phyloP scores from a whole-genome alignment of 2,113 vertebrate genomes.

The Brachypodius melanocephalos region DNA sequence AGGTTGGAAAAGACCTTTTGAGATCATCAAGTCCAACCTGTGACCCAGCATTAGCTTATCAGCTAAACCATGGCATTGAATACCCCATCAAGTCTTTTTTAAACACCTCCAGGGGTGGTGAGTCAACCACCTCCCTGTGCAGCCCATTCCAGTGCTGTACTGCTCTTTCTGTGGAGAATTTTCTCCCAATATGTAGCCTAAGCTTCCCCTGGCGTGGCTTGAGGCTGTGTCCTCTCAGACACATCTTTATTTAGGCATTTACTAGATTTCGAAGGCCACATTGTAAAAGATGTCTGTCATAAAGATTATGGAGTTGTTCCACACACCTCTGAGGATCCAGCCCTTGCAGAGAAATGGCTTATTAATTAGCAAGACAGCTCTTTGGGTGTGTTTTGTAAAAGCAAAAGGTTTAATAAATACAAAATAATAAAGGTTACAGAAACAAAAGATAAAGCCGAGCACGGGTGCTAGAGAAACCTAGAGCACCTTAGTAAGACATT shows the following conservation, averaged over 20 bases:
- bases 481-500: no score
- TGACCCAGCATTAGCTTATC: not conserved
- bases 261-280: not conserved
- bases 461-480: no score
- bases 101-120: not conserved
- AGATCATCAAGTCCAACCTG: not conserved
- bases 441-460: no score
- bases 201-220: not conserved
- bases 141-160: not conserved
- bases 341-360: no score
- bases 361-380: no score
- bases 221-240: not conserved
- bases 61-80: not conserved
- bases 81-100: not conserved
- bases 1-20: not conserved
- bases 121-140: not conserved
- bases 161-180: not conserved
- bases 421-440: no score
- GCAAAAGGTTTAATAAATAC: no score
- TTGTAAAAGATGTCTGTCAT: not conserved
- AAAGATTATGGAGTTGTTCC: not conserved
- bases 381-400: no score
- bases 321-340: no score
- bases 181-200: not conserved
- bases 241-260: not conserved